Percentiles rank a stretch among this genome's conserved stretches.
Conservation (phyloP, 2,888 invertebrate species). For the Plusia festucae region DNA sequence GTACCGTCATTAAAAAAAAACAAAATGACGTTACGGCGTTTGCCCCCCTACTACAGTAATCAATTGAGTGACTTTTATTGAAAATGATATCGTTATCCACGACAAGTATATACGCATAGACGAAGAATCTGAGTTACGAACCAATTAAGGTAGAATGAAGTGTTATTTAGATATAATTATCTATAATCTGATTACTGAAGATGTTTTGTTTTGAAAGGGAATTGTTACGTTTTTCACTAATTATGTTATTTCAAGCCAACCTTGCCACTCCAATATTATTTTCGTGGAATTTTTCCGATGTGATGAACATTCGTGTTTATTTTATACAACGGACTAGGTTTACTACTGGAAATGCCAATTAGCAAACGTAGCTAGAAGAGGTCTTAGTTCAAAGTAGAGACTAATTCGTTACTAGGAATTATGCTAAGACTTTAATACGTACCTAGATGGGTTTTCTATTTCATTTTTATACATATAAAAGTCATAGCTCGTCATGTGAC, state of each 20-base stretch:
- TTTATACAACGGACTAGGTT: not conserved
- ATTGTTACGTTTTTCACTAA: conserved; percentile 11
- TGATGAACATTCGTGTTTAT: not conserved
- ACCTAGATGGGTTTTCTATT: no score
- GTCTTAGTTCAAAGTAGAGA: not conserved
- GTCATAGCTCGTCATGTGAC: no score
- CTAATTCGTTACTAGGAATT: not conserved
- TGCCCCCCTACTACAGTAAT: no score
- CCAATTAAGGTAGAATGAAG: not conserved
- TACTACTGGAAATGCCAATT: not conserved
- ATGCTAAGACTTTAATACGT: not conserved
- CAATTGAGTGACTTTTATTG: no score
- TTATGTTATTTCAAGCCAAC: conserved; percentile 11
- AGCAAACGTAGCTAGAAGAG: not conserved
- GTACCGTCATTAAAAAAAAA: no score
- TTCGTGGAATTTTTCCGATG: conserved; percentile 8
- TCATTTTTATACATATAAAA: not conserved
- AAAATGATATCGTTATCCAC: no score
- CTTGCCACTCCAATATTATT: conserved; percentile 2
- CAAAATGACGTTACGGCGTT: no score
- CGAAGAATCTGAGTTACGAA: not conserved
- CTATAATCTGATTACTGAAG: conserved; percentile 16
- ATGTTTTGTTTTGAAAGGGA: conserved; percentile 1
- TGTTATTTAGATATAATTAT: conserved; percentile 28
- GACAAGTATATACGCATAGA: no score